These are phyloP conservation scores for Pectinophora gossypiella DNA, from an alignment of 1,140 invertebrate genomes.

Conservation along the genomic window DNA sequence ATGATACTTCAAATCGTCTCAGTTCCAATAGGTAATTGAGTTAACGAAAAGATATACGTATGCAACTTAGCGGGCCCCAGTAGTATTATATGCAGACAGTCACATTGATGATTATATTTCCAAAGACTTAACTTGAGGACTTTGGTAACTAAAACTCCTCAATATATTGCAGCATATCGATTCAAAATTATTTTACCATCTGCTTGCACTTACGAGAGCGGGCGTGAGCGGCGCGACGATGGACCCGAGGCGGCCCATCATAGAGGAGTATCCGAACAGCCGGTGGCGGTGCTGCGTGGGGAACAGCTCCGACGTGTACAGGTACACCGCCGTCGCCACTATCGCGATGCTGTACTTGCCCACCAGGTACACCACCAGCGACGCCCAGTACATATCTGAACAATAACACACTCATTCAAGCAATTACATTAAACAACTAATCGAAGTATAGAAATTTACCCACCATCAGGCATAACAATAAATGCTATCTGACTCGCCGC, in stretches of 20 bases:
- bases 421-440: not conserved
- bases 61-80: too few relatives aligned
- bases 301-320: conserved; percentile 84
- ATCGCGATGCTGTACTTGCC: conserved; percentile 84
- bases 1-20: too few relatives aligned
- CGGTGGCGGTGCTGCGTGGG: conserved; percentile 81
- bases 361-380: conserved; percentile 78
- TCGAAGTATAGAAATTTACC: conserved; percentile 9
- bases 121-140: too few relatives aligned
- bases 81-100: too few relatives aligned
- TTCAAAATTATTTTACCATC: too few relatives aligned
- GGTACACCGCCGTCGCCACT: conserved; percentile 81
- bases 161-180: too few relatives aligned
- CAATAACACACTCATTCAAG: not conserved
- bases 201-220: conserved; percentile 75
- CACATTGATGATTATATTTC: too few relatives aligned
- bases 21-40: too few relatives aligned
- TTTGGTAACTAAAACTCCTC: too few relatives aligned
- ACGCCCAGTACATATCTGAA: not conserved
- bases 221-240: conserved; percentile 84
- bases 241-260: conserved; percentile 83
- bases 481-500: conserved; percentile 65
- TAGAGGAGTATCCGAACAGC: conserved; percentile 81
- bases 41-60: too few relatives aligned
- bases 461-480: conserved; percentile 46